Evolutionary conservation across 92 coral and sea anemone genomes (phyloP), one percentile per base, ranked within the genome.

Genomic region (Epizoanthus illoricatus): DNA sequence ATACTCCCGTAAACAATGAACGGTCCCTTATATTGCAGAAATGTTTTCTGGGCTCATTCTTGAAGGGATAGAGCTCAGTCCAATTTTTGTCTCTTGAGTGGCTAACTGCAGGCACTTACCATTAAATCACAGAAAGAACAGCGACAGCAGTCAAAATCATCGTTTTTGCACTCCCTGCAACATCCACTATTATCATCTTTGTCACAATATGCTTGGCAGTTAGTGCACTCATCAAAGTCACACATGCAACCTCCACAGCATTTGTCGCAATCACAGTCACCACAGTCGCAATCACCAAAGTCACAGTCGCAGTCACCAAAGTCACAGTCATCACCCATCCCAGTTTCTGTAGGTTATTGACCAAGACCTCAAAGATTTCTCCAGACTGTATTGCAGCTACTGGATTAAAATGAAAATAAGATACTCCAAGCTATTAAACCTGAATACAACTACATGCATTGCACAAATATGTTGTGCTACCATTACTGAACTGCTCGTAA

Each of bases 171-270:
- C 55, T 72, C 76, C 33, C 76, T 72, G 12, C 76, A 17, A 52
- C 76, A 72, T 43, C 42, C 15, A 9, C 13, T 18, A 15, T 52
- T 16, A 20, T 59, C 62, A 45, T 72, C 36, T n/a, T 19, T 12
- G 6, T 40, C 40, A 19, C 76, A 72, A 40, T 62, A 72, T 21
- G 58, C 9, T 10, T 3, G 41, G 19, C 62, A 72, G 33, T 72
- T 72, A 5, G 21, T 49, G 17, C 76, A 72, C 24, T 72, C 62
- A 20, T 72, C 76, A 24, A 72, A 72, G 55, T 49, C 62, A 72
- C 76, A 72, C n/a, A 49, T 49, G 41, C 76, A 72, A 9, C 76
- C 19, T 39, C 19, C 40, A 72, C 76, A 72, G 40, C 76, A 72
- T 2, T 72, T n/a, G 24, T 72, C 62, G 5, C 20, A 16, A 41